These are phyloP conservation scores for Latrodectus elegans DNA, from an alignment of 2,888 invertebrate species.

Conservation along the genomic window DNA sequence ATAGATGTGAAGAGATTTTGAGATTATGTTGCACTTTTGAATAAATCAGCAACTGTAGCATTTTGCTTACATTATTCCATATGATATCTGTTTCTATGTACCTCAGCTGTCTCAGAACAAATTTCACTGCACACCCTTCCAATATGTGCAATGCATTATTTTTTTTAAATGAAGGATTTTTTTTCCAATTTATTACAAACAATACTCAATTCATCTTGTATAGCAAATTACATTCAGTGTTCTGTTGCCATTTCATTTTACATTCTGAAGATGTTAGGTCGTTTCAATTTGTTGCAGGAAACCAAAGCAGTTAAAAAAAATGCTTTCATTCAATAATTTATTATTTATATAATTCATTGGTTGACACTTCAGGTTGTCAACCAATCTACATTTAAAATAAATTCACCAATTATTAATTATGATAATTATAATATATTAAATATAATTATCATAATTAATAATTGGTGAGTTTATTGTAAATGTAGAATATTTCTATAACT, in stretches of 20 bases:
- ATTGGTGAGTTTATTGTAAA: too few species aligned
- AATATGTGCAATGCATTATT: background rate
- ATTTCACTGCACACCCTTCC: background rate
- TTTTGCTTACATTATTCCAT: too few species aligned
- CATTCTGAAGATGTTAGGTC: background rate
- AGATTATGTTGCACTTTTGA: too few species aligned
- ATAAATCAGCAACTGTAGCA: too few species aligned
- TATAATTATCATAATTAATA: too few species aligned
- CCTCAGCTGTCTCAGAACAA: background rate
- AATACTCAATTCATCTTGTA: background rate
- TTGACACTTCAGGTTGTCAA: too few species aligned
- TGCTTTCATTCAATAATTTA: background rate
- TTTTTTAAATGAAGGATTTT: background rate
- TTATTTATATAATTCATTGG: background rate
- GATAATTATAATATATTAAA: too few species aligned
- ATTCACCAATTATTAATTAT: too few species aligned
- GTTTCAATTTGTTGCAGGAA: background rate
- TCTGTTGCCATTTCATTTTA: background rate
- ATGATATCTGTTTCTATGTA: too few species aligned
- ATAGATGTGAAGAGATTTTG: too few species aligned
- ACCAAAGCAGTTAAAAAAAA: background rate
- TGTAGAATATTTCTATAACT: too few species aligned
- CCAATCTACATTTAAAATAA: too few species aligned
- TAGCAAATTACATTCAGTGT: background rate
- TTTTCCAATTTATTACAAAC: background rate